A percentile compares a stretch with the other conserved stretches of the same genome.
phyloP scores from a whole-genome alignment of 2,888 invertebrate genomes.

The Leucophenga maculata region DNA sequence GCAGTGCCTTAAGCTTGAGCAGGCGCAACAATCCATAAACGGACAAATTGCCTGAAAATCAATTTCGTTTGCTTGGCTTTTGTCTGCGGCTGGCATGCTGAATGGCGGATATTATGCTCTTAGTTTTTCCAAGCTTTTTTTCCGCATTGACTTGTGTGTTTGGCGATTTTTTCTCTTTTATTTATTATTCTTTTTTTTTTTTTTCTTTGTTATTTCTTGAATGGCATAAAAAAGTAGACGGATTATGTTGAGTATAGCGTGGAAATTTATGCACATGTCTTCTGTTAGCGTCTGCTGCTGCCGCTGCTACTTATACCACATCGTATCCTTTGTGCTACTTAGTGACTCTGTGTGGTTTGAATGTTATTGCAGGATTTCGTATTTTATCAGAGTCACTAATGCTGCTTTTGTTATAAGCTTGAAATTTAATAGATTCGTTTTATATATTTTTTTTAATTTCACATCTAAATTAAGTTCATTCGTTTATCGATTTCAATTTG shows the following conservation, averaged over 20 bases:
- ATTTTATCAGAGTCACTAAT: no score
- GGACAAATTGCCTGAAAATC: constrained; percentile 67
- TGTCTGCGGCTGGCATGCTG: constrained; percentile 4
- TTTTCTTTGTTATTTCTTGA: background rate
- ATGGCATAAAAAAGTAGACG: constrained; percentile 2
- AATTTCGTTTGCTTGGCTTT: constrained; percentile 51
- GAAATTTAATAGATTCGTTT: no score
- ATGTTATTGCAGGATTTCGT: no score
- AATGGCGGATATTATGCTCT: background rate
- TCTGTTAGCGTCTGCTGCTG: no score
- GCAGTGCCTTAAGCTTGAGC: background rate
- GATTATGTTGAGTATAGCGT: constrained; percentile 5
- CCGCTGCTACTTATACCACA: no score
- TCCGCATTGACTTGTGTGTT: background rate
- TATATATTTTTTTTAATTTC: no score
- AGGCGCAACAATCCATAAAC: constrained; percentile 58
- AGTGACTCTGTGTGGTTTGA: no score
- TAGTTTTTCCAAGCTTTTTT: background rate
- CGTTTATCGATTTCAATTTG: no score
- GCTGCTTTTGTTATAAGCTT: no score
- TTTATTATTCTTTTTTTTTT: background rate
- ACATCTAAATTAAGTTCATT: no score
- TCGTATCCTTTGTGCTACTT: no score
- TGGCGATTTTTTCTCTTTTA: background rate
- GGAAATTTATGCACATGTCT: constrained; percentile 60